A percentile compares a stretch with the other conserved stretches of the same genome.
Evolutionary conservation across 2,888 invertebrate genomes (phyloP).

Genomic region (Pyrrhia umbra): DNA sequence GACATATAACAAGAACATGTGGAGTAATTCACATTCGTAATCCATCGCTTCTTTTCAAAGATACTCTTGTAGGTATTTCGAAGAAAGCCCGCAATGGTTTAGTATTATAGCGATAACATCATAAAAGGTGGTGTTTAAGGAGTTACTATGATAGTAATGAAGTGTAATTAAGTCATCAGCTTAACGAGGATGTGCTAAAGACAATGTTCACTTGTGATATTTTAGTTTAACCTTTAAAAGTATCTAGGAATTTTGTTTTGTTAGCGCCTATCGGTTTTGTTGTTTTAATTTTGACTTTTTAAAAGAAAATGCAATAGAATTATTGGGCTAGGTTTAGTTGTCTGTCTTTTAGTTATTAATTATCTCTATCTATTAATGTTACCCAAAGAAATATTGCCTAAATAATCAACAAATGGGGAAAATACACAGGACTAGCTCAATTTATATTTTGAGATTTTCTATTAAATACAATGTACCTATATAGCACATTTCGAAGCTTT

Average conservation of each 20-base stretch:
- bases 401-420: background rate
- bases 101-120: background rate
- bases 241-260: background rate
- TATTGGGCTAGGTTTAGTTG: too few relatives aligned
- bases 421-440: too few relatives aligned
- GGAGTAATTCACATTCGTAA: background rate
- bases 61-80: background rate
- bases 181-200: conserved; percentile 35
- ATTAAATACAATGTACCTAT: too few relatives aligned
- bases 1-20: conserved; percentile 12
- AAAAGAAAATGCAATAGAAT: too few relatives aligned
- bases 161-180: conserved; percentile 46
- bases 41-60: conserved; percentile 31
- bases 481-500: too few relatives aligned
- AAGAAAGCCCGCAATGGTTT: conserved; percentile 21
- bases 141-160: conserved; percentile 40
- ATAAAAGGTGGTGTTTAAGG: conserved; percentile 13
- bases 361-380: too few relatives aligned
- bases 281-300: background rate
- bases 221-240: conserved; percentile 17
- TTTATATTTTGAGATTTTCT: too few relatives aligned
- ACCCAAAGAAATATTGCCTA: background rate
- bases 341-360: too few relatives aligned
- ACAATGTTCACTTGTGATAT: conserved; percentile 7
- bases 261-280: background rate